phyloP scores from a whole-genome alignment of 2,113 vertebrate genomes.

The Ranitomeya variabilis region DNA sequence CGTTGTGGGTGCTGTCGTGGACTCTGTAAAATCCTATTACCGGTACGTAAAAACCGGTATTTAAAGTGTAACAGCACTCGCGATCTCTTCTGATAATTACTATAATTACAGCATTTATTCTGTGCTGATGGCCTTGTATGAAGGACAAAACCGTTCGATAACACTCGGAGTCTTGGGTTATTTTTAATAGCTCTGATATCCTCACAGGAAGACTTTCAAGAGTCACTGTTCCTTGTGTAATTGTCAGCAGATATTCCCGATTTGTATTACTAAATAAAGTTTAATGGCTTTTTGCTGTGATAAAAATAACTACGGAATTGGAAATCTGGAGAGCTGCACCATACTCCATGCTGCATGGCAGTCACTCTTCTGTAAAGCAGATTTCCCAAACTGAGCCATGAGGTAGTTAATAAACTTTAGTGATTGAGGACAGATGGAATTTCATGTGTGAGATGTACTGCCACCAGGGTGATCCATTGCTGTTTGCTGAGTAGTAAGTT shows the following conservation, averaged over 20 bases:
- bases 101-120: conserved; percentile 24
- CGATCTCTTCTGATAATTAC: conserved; percentile 20
- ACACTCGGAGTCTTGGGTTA: conserved; percentile 20
- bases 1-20: no score
- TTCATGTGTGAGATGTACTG: not conserved
- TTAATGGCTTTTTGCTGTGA: not conserved
- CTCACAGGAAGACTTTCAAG: not conserved
- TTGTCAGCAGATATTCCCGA: conserved; percentile 18
- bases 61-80: not conserved
- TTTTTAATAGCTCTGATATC: conserved; percentile 8
- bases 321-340: not conserved
- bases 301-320: not conserved
- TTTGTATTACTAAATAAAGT: not conserved
- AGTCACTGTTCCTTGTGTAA: not conserved
- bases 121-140: conserved; percentile 35
- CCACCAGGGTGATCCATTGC: not conserved
- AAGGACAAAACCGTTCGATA: conserved; percentile 22
- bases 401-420: not conserved
- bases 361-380: not conserved
- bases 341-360: not conserved
- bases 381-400: not conserved
- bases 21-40: no score
- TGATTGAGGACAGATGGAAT: not conserved
- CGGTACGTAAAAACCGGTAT: no score
- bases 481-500: not conserved